These are phyloP conservation scores for Wiebesia pumilae DNA, from an alignment of 1,140 invertebrate species.

Conservation along the genomic window DNA sequence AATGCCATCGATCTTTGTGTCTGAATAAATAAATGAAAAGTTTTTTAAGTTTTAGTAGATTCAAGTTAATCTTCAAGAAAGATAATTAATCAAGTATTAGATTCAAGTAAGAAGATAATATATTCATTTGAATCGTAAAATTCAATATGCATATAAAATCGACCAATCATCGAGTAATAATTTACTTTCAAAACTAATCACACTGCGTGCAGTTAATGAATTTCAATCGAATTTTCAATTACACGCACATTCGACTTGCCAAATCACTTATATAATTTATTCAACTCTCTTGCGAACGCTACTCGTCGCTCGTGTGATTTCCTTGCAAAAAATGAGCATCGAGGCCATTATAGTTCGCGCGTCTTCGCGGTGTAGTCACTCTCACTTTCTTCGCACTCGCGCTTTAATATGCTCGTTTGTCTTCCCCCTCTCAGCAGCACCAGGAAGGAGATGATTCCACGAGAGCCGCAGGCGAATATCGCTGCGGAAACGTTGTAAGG, in stretches of 20 bases:
- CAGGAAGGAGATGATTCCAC: background rate
- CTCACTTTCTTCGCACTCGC: constrained; percentile 7
- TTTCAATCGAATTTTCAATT: background rate
- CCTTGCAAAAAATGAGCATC: background rate
- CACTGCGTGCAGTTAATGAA: background rate
- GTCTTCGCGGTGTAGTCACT: background rate
- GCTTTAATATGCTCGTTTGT: background rate
- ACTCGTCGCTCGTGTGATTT: background rate
- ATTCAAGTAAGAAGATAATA: background rate
- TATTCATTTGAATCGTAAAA: background rate
- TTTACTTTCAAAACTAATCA: no score
- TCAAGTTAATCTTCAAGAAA: no score
- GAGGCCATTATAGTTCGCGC: background rate
- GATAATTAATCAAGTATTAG: no score
- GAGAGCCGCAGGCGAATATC: background rate
- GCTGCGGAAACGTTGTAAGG: background rate
- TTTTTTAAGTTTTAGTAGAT: no score
- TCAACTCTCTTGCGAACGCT: no score
- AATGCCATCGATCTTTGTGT: no score
- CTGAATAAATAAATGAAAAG: no score
- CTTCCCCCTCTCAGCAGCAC: background rate
- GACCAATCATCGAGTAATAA: background rate
- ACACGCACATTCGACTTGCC: background rate
- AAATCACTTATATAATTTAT: background rate
- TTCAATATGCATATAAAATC: background rate